Base-by-base conservation (phyloP, 2,888 invertebrate genomes). In the Nemapogon koenigi region DNA sequence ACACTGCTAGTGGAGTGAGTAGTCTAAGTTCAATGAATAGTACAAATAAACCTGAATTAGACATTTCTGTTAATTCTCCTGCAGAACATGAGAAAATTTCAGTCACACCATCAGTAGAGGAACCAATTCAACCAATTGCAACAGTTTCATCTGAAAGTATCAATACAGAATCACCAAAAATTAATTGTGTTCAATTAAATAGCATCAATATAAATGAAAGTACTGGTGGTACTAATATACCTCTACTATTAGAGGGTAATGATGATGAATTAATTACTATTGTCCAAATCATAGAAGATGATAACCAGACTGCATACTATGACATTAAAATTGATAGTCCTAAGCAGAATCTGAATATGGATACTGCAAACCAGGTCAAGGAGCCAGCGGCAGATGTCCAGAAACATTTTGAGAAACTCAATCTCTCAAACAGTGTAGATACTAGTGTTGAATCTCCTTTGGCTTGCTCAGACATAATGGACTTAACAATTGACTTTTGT, bases 261-360 rank as follows among this genome's bases (percentile, higher is more conserved):
- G 75, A 73, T 55, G 78, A 79, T 53, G 80, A 80, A 50, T 63
- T 79, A 37, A 76, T 80, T 22, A 80, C 80, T 22, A 63, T 80
- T 45, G 73, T 76, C 13, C 79, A 80, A 55, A 79, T 80, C 43
- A 69, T 81, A 11, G 80, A 79, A 45, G 78, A 79, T 64, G 76
- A 76, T 43, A 59, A 70, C 43, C 64, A 37, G 37, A 37, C 6
- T 33, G 18, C n/a, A 37, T 63, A 29, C 46, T 76, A 75, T 47
- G 57, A 69, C 38, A 68, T 75, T 22, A 64, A 72, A 40, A 66
- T 72, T 42, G 65, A 62, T 17, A 72, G 68, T 48, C 63, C 69
- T 19, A 61, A 16, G 40, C 35, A 4, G 39, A 44, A 25, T 2
- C 40, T 40, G 43, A 33, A 18, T 48, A 49, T 39, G 40, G 46